phyloP scores from a whole-genome alignment of 2,113 vertebrate genomes.

The Dinomys branickii region DNA sequence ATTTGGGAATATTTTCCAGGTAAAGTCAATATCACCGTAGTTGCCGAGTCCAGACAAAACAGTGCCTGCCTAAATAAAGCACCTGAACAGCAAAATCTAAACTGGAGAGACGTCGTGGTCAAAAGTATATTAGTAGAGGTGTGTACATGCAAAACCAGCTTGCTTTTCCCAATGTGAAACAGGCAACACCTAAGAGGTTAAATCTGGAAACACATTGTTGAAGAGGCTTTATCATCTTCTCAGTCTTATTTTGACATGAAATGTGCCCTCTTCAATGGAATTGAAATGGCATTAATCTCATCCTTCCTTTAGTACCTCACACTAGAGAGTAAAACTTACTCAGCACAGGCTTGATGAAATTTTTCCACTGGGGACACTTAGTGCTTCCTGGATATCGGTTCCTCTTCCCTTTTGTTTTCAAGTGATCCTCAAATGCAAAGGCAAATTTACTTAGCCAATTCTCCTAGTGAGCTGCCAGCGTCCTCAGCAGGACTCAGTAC shows the following conservation, averaged over 20 bases:
- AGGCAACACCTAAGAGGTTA: not conserved
- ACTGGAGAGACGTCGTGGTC: conserved; percentile 80
- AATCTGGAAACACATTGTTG: not conserved
- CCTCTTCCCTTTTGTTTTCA: not conserved
- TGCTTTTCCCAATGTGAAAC: not conserved
- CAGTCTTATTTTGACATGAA: not conserved
- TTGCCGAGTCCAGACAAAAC: conserved; percentile 77
- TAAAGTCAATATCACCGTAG: conserved; percentile 76
- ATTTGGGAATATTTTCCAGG: conserved; percentile 78
- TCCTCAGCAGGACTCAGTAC: not conserved
- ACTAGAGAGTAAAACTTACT: not conserved
- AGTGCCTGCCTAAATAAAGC: conserved; percentile 14
- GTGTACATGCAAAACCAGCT: not conserved
- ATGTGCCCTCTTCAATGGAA: not conserved
- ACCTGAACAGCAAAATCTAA: conserved; percentile 3
- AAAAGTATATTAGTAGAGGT: conserved; percentile 83
- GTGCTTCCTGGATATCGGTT: not conserved
- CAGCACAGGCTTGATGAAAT: not conserved
- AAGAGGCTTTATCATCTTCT: not conserved
- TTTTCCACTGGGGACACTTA: not conserved
- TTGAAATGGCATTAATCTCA: not conserved
- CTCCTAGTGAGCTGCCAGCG: too few relatives aligned
- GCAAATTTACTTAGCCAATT: not conserved
- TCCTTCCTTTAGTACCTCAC: not conserved
- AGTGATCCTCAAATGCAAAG: not conserved